Evolutionary conservation across 2,888 invertebrate species (phyloP), one percentile per base, ranked within the genome.

Genomic region (Oegoconia quadripuncta): DNA sequence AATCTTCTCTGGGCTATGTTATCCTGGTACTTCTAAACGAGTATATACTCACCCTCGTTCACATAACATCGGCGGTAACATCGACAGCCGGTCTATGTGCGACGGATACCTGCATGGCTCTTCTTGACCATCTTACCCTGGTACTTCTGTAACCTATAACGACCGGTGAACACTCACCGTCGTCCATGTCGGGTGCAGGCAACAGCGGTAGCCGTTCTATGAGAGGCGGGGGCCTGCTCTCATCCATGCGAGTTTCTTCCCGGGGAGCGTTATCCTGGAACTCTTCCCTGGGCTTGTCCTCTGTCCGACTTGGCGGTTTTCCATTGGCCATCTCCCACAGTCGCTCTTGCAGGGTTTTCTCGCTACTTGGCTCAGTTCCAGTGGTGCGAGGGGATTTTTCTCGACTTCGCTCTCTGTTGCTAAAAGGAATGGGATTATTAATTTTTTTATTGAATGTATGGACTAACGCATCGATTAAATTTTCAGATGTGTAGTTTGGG

Each of bases 291-390:
- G 39, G 28, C 15, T 37, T 34, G 27, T 45, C 47, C 13, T 5
- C 41, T 13, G 16, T 20, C 4, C 12, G 33, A 2, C 27, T 2
- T 4, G 54, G 42, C 0, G 74, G 64, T 27, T 80, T 83, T 1
- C 88, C 88, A 53, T 88, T 88, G 13, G 87, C 88, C 84, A 88
- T 89, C 59, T 88, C 88, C 78, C 87, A 88, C 5, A 88, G 60
- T 0, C 90, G 55, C 52, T 88, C 86, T 22, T 90, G 89, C 0
- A 89, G 70, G 0, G 76, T 70, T 46, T 83, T 84, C 57, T 86
- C 82, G 0, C 52, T 46, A 20, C 25, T 38, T 2, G 32, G 40
- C 3, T 57, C 64, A 0, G 48, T 43, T 11, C 35, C 27, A 5
- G 46, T 38, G 15, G 36, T 42, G 1, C 80, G 68, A 0, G 80